Percentiles rank a stretch among this genome's conserved stretches.
These are phyloP conservation scores for Antechinus flavipes DNA, from an alignment of 2,113 vertebrate species.

Conservation along the genomic window DNA sequence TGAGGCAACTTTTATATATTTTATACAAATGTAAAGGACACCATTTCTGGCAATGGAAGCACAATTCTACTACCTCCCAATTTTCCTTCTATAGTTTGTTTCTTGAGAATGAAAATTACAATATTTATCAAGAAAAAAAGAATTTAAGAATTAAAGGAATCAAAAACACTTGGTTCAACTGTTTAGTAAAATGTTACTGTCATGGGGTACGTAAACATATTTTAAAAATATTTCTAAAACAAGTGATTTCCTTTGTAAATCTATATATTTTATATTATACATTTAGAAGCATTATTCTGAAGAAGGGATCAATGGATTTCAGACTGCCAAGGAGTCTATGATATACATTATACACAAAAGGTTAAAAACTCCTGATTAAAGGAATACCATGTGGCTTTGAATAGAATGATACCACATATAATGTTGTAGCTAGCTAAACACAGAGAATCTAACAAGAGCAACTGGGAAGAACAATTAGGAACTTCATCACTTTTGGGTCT, in stretches of 20 bases:
- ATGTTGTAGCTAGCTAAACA: slow-evolving; percentile 41
- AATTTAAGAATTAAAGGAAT: background rate
- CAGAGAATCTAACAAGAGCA: background rate
- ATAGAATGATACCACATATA: background rate
- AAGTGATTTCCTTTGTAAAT: background rate
- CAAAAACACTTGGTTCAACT: background rate
- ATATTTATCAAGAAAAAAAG: background rate
- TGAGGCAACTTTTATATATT: background rate
- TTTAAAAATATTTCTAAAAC: background rate
- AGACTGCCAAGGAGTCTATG: background rate
- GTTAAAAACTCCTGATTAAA: background rate
- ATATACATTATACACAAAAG: background rate
- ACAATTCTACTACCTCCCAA: background rate
- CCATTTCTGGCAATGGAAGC: slow-evolving; percentile 15
- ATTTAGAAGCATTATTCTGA: background rate
- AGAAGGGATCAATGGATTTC: background rate
- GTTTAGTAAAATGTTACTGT: background rate
- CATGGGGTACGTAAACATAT: background rate
- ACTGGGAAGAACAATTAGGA: background rate
- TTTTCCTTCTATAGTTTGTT: background rate
- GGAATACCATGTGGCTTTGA: slow-evolving; percentile 23
- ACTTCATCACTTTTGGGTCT: background rate
- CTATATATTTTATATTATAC: background rate
- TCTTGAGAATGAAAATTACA: background rate
- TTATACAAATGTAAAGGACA: slow-evolving; percentile 39